Evolutionary conservation across 2,888 invertebrate genomes (phyloP), one percentile per base, ranked within the genome.

Genomic region (Margaritifera margaritifera): DNA sequence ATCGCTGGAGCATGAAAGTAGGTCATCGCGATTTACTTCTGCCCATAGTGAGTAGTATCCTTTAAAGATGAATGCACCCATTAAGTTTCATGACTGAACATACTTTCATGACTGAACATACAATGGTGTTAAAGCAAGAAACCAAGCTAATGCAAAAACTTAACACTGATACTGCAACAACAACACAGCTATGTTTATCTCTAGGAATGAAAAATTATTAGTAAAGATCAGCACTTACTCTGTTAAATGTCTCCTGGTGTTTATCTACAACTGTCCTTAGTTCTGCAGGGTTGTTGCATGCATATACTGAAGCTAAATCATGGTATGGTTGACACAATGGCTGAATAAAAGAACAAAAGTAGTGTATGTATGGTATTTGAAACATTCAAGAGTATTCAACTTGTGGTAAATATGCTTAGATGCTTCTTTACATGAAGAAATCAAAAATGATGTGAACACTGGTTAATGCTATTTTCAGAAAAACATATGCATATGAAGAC

Each of bases 261-360:
- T 96, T 96, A 76, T 91, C 92, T 73, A 95, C 92, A 64, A 93
- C 91, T 66, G 91, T 91, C 83, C 93, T 92, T 68, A 95, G 91
- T 85, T 94, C 94, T 64, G 93, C 92, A 65, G 94, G 94, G 89
- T 92, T 95, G 90, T 92, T 95, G 85, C 93, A 92, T 69, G 92
- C 92, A 89, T 96, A 98, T n/a, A 95, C 94, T 50, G 92, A 93
- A 19, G 95, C 94, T 78, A 98, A 90, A 86, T 98, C 97, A 89
- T 95, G 94, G 90, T 98, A 99, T 22, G 95, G 93, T 85, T 87
- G 88, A 69, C 88, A 89, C 52, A 88, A 69, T 18, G 87, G 87
- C 89, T 89, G 82, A 55, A 77, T 75, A 56, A 51, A 24, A 65
- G 63, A 51, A 59, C 20, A 50, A 50, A n/a, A 11, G 42, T 11